Conservation (phyloP, 1,140 invertebrate species). For the Drosophila novamexicana region DNA sequence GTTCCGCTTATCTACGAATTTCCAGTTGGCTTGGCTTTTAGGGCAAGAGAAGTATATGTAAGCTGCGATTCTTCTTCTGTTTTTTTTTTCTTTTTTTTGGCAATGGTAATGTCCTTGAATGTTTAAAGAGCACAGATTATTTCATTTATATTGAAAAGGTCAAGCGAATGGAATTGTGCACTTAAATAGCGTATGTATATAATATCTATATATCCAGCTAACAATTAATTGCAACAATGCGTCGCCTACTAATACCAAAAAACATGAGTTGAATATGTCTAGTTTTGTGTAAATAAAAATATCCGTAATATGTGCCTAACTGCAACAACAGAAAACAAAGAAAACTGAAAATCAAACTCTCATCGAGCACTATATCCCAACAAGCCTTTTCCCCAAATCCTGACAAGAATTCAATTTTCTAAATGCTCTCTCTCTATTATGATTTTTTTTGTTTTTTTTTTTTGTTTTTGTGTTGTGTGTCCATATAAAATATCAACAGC, state of each 20-base stretch:
- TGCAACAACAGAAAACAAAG: slow-evolving; percentile 50
- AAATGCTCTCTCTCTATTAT: slow-evolving; percentile 24
- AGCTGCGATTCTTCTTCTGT: slow-evolving; percentile 50
- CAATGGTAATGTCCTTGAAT: slow-evolving; percentile 67
- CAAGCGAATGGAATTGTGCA: slow-evolving; percentile 24
- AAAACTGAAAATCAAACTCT: slow-evolving; percentile 22
- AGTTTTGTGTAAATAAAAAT: slow-evolving; percentile 46
- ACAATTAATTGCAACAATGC: slow-evolving; percentile 45
- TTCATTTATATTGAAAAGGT: slow-evolving; percentile 12
- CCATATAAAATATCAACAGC: slow-evolving; percentile 78
- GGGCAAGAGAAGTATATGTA: slow-evolving; percentile 56
- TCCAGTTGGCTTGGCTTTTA: slow-evolving; percentile 78
- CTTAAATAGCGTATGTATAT: slow-evolving; percentile 26
- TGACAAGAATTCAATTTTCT: slow-evolving; percentile 4
- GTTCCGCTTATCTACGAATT: slow-evolving; percentile 68
- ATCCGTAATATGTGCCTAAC: slow-evolving; percentile 30
- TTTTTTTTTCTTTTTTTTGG: slow-evolving; percentile 28
- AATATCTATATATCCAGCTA: slow-evolving; percentile 15
- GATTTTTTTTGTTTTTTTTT: slow-evolving; percentile 48
- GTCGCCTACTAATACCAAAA: slow-evolving; percentile 56
- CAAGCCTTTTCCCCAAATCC: slow-evolving; percentile 12
- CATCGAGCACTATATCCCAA: slow-evolving; percentile 1
- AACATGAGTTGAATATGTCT: slow-evolving; percentile 68
- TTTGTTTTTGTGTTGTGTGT: slow-evolving; percentile 55
- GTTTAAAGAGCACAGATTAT: not conserved